Conservation (phyloP, 2,113 vertebrate genomes). For the Takifugu flavidus region DNA sequence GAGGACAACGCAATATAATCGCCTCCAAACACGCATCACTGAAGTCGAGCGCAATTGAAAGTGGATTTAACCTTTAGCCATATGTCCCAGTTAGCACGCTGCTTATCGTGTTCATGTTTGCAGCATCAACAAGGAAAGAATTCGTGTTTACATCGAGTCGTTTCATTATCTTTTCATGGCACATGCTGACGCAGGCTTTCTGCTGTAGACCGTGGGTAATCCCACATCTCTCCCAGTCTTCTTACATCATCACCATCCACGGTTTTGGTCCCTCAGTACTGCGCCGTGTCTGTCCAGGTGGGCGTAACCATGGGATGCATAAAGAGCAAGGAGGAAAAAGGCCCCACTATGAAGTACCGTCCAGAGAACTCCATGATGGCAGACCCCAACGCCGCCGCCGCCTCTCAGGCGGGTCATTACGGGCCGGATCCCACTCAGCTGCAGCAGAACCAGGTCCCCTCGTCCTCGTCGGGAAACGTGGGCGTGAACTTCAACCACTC, state of each 20-base stretch:
- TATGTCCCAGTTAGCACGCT: slow-evolving; percentile 55
- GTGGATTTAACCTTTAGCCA: slow-evolving; percentile 47
- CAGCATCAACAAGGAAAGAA: slow-evolving; percentile 40
- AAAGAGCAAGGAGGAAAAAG: slow-evolving; percentile 94
- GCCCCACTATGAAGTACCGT: slow-evolving; percentile 84
- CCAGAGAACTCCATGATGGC: slow-evolving; percentile 73
- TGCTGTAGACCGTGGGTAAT: slow-evolving; percentile 16
- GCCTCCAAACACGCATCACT: background rate
- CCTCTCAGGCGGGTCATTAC: slow-evolving; percentile 78
- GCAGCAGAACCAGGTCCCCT: slow-evolving; percentile 74
- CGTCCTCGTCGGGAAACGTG: slow-evolving; percentile 75
- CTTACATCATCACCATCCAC: background rate
- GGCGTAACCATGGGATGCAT: slow-evolving; percentile 88
- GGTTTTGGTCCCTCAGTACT: background rate
- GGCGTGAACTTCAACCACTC: slow-evolving; percentile 78
- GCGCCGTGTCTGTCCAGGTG: slow-evolving; percentile 42
- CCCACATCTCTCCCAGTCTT: background rate
- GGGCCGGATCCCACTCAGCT: slow-evolving; percentile 84
- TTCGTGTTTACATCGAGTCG: slow-evolving; percentile 37
- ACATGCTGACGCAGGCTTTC: slow-evolving; percentile 17
- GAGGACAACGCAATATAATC: background rate
- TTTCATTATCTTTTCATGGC: slow-evolving; percentile 37
- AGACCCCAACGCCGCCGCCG: slow-evolving; percentile 70
- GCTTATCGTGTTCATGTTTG: slow-evolving; percentile 54
- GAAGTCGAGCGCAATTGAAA: slow-evolving; percentile 21